Conservation (phyloP, 2,888 invertebrate species). For the Frankliniella intonsa region DNA sequence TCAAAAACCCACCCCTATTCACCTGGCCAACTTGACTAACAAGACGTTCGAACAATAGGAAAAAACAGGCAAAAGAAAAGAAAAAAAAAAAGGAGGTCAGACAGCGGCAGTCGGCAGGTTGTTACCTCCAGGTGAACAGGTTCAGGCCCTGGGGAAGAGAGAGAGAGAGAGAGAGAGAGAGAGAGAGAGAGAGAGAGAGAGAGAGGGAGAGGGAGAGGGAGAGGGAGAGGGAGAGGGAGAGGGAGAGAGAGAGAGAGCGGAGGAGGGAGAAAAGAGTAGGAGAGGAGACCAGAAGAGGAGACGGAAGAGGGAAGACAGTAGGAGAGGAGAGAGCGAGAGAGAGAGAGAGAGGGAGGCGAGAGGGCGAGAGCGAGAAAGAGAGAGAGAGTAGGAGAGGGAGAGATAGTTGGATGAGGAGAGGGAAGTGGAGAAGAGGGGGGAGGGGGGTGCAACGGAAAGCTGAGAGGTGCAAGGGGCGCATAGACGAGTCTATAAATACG, state of each 20-base stretch:
- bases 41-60: too few relatives aligned
- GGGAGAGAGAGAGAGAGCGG: not conserved
- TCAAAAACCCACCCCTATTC: too few relatives aligned
- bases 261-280: not conserved
- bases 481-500: not conserved
- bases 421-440: not conserved
- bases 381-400: not conserved
- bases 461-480: not conserved
- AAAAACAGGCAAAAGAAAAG: too few relatives aligned
- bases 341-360: too few relatives aligned
- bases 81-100: too few relatives aligned
- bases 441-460: not conserved
- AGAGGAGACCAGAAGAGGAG: not conserved
- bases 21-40: too few relatives aligned
- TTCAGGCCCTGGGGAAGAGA: not conserved
- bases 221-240: too few relatives aligned
- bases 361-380: not conserved
- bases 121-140: not conserved
- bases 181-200: not conserved
- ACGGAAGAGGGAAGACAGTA: too few relatives aligned
- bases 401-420: not conserved
- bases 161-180: not conserved
- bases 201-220: too few relatives aligned
- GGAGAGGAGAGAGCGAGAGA: too few relatives aligned
- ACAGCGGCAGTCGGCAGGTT: too few relatives aligned